phyloP scores from a whole-genome alignment of 2,888 invertebrate genomes.

The Nomada fucata region DNA sequence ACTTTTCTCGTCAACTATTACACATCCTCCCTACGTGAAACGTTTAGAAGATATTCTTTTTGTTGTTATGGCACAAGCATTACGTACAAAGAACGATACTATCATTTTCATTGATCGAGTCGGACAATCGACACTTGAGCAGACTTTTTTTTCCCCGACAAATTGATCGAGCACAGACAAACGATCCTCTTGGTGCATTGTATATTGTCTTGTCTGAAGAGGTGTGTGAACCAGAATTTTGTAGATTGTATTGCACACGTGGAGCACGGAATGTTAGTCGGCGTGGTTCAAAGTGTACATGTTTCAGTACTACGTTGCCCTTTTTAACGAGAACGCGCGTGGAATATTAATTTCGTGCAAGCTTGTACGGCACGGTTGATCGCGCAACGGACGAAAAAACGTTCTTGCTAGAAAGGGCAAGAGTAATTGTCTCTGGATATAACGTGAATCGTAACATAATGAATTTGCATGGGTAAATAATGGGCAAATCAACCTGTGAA shows the following conservation, averaged over 20 bases:
- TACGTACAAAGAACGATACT: too few relatives aligned
- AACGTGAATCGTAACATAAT: background rate
- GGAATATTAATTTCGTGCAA: too few relatives aligned
- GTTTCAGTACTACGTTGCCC: slow-evolving; percentile 11
- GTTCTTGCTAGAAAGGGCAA: slow-evolving; percentile 1
- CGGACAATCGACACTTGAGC: background rate
- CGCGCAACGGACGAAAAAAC: background rate
- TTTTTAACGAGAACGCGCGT: slow-evolving; percentile 11
- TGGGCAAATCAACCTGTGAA: slow-evolving; percentile 17
- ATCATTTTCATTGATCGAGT: background rate
- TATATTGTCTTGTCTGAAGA: slow-evolving; percentile 12
- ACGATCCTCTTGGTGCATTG: background rate
- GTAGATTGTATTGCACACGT: slow-evolving; percentile 31
- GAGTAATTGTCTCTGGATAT: background rate
- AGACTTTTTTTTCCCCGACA: background rate
- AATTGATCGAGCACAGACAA: background rate
- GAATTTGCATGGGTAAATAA: background rate
- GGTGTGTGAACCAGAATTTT: slow-evolving; percentile 25
- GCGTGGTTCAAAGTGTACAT: slow-evolving; percentile 56
- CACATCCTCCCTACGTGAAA: background rate
- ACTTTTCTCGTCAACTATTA: background rate
- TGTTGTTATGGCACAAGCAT: too few relatives aligned
- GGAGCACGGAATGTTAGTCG: slow-evolving; percentile 43
- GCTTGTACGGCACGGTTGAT: too few relatives aligned
- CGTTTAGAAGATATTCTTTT: background rate